Evolutionary conservation across 2,113 vertebrate species (phyloP).

Genomic region (Platichthys stellatus): DNA sequence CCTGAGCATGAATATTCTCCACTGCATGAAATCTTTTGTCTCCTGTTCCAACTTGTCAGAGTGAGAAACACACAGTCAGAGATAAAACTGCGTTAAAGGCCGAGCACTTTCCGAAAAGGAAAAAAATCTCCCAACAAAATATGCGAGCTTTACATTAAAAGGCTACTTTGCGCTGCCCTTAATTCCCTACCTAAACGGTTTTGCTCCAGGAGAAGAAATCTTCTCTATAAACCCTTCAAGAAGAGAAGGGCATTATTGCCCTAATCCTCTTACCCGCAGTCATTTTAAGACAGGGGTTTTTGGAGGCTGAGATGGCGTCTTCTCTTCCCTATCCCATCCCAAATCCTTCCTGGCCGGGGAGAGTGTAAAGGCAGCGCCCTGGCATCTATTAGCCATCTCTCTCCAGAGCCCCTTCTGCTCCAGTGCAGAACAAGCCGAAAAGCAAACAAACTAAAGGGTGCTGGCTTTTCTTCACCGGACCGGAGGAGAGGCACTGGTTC

Average conservation of each 20-base stretch:
- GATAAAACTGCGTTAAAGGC: constrained; percentile 72
- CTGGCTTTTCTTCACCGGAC: constrained; percentile 51
- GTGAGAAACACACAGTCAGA: constrained; percentile 61
- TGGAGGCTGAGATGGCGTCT: constrained; percentile 92
- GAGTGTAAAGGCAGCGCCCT: constrained; percentile 48
- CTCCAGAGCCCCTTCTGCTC: constrained; percentile 75
- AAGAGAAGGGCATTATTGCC: constrained; percentile 99
- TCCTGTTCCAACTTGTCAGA: constrained; percentile 51
- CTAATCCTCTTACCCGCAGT: constrained; percentile 99
- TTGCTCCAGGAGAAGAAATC: constrained; percentile 98
- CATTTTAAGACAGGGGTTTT: constrained; percentile 93
- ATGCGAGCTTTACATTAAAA: constrained; percentile 92
- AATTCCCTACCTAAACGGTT: constrained; percentile 99
- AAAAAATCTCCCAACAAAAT: constrained; percentile 82
- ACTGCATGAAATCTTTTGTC: constrained; percentile 52
- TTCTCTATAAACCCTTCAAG: constrained; percentile 94
- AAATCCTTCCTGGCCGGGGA: constrained; percentile 86
- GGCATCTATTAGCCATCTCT: constrained; percentile 88
- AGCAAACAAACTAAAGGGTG: constrained; percentile 85
- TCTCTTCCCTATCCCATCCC: constrained; percentile 86
- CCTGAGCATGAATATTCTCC: constrained; percentile 33
- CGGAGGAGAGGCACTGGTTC: constrained; percentile 32
- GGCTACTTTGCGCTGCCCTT: constrained; percentile 93
- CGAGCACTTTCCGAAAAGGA: constrained; percentile 54
- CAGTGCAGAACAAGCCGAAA: constrained; percentile 85